Evolutionary conservation across 2,888 invertebrate species (phyloP).

Genomic region (Perizoma flavofasciatum): DNA sequence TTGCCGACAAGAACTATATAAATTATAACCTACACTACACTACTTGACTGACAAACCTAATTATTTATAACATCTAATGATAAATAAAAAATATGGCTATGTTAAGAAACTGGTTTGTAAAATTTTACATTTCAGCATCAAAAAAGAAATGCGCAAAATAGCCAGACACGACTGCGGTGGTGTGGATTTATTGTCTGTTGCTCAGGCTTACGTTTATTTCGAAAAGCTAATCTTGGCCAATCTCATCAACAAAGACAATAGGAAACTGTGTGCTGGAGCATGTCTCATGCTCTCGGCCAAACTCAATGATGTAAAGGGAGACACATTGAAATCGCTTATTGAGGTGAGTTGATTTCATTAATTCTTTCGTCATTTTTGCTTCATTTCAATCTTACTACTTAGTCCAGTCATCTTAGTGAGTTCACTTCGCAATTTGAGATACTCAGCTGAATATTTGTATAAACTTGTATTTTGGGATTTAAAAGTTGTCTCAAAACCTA

Average conservation of each 20-base stretch:
- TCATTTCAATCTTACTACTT: no score
- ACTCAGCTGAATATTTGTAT: no score
- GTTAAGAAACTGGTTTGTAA: background rate
- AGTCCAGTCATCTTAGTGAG: no score
- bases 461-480: no score
- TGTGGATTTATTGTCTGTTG: slow-evolving; percentile 94
- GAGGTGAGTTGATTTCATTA: slow-evolving; percentile 87
- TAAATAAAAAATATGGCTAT: no score
- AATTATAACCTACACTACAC: no score
- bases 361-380: background rate
- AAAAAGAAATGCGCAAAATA: slow-evolving; percentile 97
- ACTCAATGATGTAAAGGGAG: slow-evolving; percentile 98
- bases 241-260: slow-evolving; percentile 96
- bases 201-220: slow-evolving; percentile 99
- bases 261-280: slow-evolving; percentile 97
- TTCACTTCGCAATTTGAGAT: no score
- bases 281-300: slow-evolving; percentile 97
- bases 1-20: no score
- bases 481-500: no score
- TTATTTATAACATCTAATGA: no score
- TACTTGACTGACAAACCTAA: no score
- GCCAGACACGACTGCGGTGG: slow-evolving; percentile 92
- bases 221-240: slow-evolving; percentile 97
- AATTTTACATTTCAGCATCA: slow-evolving; percentile 86
- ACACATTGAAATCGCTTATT: slow-evolving; percentile 91